A percentile compares a stretch with the other conserved stretches of the same genome.
Evolutionary conservation across 2,113 vertebrate species (phyloP).

Genomic region (Plestiodon gilberti): DNA sequence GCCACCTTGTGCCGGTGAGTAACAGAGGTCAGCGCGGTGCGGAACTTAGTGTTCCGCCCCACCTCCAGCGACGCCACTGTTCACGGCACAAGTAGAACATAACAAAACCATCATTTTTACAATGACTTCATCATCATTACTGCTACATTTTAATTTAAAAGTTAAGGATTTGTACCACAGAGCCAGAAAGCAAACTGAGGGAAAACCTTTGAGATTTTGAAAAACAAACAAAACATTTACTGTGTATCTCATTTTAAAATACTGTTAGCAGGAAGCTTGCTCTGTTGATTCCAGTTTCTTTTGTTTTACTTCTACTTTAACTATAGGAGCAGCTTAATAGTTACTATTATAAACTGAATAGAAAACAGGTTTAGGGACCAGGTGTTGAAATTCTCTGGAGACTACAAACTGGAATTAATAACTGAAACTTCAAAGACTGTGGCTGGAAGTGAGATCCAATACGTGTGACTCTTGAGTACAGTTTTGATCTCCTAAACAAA

Average conservation of each 20-base stretch:
- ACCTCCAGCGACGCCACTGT: too few relatives aligned
- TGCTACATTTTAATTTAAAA: slow-evolving; percentile 34
- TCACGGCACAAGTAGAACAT: neutral
- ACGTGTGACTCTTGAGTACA: neutral
- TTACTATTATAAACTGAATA: slow-evolving; percentile 18
- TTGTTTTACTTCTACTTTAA: neutral
- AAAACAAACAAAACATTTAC: slow-evolving; percentile 18
- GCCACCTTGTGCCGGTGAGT: too few relatives aligned
- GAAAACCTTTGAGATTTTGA: neutral
- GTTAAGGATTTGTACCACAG: slow-evolving; percentile 24
- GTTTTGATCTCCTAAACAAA: neutral
- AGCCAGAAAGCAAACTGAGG: slow-evolving; percentile 10
- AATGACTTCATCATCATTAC: slow-evolving; percentile 21
- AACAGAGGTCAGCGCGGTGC: too few relatives aligned
- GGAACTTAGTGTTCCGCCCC: too few relatives aligned
- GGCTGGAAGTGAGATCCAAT: neutral
- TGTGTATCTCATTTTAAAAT: neutral
- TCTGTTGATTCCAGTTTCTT: neutral
- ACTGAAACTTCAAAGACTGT: slow-evolving; percentile 40
- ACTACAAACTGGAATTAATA: slow-evolving; percentile 20
- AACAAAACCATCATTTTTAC: neutral
- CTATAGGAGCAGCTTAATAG: neutral
- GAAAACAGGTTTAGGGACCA: neutral
- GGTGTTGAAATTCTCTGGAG: slow-evolving; percentile 1
- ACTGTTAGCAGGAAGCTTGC: neutral